These are phyloP conservation scores for Gavialis gangeticus DNA, from an alignment of 2,113 vertebrate genomes.

Conservation along the genomic window DNA sequence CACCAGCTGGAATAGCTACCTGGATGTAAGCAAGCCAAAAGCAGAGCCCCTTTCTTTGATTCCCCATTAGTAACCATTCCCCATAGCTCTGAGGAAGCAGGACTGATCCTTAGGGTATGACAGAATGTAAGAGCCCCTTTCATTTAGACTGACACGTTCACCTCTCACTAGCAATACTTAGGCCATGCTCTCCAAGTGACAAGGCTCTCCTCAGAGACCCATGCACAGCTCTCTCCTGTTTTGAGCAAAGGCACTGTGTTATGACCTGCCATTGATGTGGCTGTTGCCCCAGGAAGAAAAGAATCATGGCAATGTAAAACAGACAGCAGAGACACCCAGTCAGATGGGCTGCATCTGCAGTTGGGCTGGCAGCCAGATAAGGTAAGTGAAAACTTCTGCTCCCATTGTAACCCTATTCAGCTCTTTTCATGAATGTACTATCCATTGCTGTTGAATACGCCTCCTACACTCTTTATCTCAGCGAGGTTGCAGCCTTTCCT, in stretches of 20 bases:
- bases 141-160: background rate
- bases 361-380: slow-evolving; percentile 33
- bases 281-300: rapidly evolving
- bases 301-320: rapidly evolving
- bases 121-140: background rate
- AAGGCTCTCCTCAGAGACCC: background rate
- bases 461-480: rapidly evolving
- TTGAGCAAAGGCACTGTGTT: rapidly evolving
- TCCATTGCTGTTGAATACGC: background rate
- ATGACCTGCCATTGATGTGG: rapidly evolving
- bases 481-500: background rate
- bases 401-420: background rate
- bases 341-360: slow-evolving; percentile 55
- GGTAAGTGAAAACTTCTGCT: slow-evolving; percentile 66
- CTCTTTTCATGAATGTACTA: slow-evolving; percentile 32
- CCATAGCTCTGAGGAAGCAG: rapidly evolving
- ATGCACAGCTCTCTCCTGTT: rapidly evolving
- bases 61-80: background rate
- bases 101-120: background rate
- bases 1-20: background rate
- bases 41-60: background rate
- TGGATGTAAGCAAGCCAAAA: background rate
- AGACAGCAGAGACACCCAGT: rapidly evolving
- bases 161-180: rapidly evolving
- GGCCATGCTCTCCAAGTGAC: background rate